Evolutionary conservation across 2,113 vertebrate species (phyloP).

Genomic region (Poecilia latipinna): DNA sequence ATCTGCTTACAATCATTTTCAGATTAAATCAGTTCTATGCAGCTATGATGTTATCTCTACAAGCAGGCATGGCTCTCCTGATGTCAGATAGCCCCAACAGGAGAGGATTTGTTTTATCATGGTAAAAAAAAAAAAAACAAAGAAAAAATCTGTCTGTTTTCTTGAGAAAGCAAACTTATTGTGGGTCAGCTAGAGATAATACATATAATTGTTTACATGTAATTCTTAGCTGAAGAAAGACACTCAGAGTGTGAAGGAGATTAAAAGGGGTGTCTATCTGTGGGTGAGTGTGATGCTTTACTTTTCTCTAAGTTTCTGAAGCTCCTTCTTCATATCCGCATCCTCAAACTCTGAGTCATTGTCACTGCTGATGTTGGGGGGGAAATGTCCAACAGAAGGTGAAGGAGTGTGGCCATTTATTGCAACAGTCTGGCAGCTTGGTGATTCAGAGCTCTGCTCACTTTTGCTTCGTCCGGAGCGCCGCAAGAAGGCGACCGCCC

Average conservation of each 20-base stretch:
- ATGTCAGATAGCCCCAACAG: background rate
- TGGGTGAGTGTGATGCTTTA: constrained; percentile 63
- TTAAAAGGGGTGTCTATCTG: background rate
- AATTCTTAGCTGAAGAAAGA: no score
- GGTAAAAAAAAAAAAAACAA: no score
- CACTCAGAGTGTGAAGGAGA: background rate
- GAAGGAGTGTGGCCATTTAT: constrained; percentile 80
- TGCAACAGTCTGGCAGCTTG: constrained; percentile 72
- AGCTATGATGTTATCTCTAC: background rate
- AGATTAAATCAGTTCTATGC: background rate
- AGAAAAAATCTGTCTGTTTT: background rate
- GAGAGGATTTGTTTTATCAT: background rate
- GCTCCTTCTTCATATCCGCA: constrained; percentile 91
- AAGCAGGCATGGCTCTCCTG: background rate
- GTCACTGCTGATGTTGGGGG: constrained; percentile 93
- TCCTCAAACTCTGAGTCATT: constrained; percentile 98
- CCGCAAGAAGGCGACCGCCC: constrained; percentile 89
- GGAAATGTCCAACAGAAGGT: constrained; percentile 55
- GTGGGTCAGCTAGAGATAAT: background rate
- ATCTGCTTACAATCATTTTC: background rate
- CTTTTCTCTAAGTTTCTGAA: constrained; percentile 95
- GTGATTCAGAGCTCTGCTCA: constrained; percentile 82
- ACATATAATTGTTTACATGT: background rate
- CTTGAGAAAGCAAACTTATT: no score
- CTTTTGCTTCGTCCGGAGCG: constrained; percentile 85